Evolutionary conservation across 2,797 vertebrate species (phyloP).

Genomic region (Rhinoraja longicauda): DNA sequence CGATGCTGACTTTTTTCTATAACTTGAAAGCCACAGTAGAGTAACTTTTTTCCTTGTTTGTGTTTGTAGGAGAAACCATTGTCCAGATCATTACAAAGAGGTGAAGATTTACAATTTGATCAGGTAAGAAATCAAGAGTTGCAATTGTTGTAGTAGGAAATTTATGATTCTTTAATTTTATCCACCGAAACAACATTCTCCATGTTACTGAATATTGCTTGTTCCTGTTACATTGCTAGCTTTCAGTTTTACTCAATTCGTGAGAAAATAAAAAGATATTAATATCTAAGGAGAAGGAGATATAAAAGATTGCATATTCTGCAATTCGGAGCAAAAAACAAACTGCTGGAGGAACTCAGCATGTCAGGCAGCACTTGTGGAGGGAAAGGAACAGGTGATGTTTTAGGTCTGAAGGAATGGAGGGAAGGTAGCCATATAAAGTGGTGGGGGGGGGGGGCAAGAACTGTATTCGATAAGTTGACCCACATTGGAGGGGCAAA

Average conservation of each 20-base stretch:
- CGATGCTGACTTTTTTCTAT: background rate
- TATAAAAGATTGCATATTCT: too few species aligned
- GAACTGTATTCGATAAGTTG: too few species aligned
- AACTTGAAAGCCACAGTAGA: background rate
- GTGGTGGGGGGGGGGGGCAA: too few species aligned
- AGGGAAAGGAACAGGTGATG: too few species aligned
- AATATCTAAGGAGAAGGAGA: background rate
- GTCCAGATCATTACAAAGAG: constrained; percentile 95
- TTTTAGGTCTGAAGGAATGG: too few species aligned
- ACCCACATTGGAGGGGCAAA: too few species aligned
- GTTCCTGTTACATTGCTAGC: background rate
- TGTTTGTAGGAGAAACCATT: constrained; percentile 81
- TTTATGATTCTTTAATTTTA: background rate
- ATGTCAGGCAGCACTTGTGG: too few species aligned
- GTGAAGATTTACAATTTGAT: constrained; percentile 98
- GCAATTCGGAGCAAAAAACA: too few species aligned
- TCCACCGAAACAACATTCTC: background rate
- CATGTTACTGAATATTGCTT: background rate
- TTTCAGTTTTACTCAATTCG: background rate
- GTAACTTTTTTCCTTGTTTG: constrained; percentile 35
- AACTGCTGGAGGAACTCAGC: too few species aligned
- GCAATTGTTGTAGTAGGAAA: background rate
- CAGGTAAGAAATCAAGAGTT: constrained; percentile 66
- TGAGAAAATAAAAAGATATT: background rate
- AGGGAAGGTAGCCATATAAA: too few species aligned